A percentile compares a stretch with the other conserved stretches of the same genome.
Conservation (phyloP, 2,113 vertebrate genomes). For the Pogona vitticeps region DNA sequence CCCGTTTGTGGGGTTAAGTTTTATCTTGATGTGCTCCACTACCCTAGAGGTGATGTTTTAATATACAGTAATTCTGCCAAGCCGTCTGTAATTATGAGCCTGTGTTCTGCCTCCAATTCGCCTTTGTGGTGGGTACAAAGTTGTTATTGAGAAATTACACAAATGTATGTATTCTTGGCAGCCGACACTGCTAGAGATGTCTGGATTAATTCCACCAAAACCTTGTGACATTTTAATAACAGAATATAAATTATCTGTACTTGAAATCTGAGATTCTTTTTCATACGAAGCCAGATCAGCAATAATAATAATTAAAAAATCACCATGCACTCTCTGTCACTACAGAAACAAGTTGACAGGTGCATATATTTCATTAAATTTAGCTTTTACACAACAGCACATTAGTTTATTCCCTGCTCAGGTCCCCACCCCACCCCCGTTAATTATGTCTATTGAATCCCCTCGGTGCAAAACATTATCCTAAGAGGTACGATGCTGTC, state of each 20-base stretch:
- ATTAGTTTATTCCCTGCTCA: background rate
- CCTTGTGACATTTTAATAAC: constrained; percentile 9
- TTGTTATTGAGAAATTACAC: constrained; percentile 40
- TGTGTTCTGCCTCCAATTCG: background rate
- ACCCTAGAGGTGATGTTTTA: constrained; percentile 59
- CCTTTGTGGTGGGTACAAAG: constrained; percentile 56
- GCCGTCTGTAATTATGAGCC: constrained; percentile 43
- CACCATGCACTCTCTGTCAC: constrained; percentile 24
- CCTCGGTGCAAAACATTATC: background rate
- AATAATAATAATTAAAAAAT: background rate
- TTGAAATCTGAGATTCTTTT: constrained; percentile 40
- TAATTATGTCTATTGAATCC: too few species aligned
- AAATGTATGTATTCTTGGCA: constrained; percentile 40
- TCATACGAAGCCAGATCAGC: constrained; percentile 36
- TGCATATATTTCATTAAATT: constrained; percentile 14
- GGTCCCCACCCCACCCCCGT: background rate
- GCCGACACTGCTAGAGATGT: constrained; percentile 34
- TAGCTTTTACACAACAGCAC: background rate
- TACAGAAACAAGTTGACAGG: constrained; percentile 2
- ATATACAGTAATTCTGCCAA: constrained; percentile 49
- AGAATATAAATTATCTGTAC: constrained; percentile 8
- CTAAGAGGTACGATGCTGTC: background rate
- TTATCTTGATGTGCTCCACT: background rate
- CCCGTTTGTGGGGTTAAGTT: constrained; percentile 17
- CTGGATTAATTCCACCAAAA: constrained; percentile 20